These are phyloP conservation scores for Cephalotes varians DNA, from an alignment of 2,888 invertebrate genomes.

Conservation along the genomic window DNA sequence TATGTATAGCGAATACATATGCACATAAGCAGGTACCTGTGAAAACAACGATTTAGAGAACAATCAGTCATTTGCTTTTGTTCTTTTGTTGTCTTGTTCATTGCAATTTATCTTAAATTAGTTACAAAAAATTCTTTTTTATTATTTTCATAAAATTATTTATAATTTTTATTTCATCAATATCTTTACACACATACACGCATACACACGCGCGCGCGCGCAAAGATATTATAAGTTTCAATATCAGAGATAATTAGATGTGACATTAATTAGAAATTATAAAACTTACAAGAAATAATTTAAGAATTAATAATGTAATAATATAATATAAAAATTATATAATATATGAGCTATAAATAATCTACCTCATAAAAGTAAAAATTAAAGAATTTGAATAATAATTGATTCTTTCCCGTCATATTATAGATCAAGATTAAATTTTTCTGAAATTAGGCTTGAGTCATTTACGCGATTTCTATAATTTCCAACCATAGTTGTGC, in stretches of 20 bases:
- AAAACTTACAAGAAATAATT: neutral
- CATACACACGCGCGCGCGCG: too few species aligned
- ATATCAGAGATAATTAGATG: neutral
- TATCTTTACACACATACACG: too few species aligned
- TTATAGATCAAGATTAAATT: neutral
- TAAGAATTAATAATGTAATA: neutral
- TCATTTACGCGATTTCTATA: neutral
- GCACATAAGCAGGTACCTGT: neutral
- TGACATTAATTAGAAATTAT: neutral
- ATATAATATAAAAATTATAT: neutral
- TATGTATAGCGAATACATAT: neutral
- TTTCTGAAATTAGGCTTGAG: neutral
- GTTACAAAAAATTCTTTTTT: neutral
- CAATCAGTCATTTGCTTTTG: neutral
- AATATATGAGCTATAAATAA: neutral
- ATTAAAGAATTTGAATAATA: neutral
- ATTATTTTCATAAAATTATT: neutral
- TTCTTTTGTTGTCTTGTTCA: neutral
- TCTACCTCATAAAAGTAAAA: neutral
- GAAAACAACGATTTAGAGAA: neutral
- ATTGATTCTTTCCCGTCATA: neutral
- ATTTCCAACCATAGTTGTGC: slow-evolving; percentile 51
- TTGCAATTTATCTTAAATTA: neutral
- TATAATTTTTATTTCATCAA: neutral
- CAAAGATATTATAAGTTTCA: neutral